phyloP scores from a whole-genome alignment of 2,113 vertebrate species.

The Phrynosoma platyrhinos region DNA sequence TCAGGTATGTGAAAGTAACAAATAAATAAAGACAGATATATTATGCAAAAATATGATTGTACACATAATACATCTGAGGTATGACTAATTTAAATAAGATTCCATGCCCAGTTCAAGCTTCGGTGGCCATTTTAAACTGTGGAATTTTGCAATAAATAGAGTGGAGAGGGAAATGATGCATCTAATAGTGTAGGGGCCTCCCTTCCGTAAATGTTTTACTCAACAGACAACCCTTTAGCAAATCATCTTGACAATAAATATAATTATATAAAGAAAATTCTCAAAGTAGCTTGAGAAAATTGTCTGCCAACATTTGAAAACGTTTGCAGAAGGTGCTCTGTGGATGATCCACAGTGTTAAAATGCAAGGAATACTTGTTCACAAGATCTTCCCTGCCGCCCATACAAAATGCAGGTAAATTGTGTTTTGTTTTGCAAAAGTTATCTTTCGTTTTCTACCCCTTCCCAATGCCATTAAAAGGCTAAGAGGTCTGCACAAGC shows the following conservation, averaged over 20 bases:
- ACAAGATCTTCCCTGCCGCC: conserved; percentile 39
- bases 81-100: conserved; percentile 83
- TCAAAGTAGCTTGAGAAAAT: conserved; percentile 66
- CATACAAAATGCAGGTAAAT: conserved; percentile 71
- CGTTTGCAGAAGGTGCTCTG: conserved; percentile 60
- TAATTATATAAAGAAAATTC: conserved; percentile 52
- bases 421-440: conserved; percentile 45
- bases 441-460: conserved; percentile 41
- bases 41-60: conserved; percentile 83
- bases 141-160: conserved; percentile 79
- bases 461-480: conserved; percentile 49
- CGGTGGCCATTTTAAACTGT: conserved; percentile 67
- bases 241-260: conserved; percentile 73
- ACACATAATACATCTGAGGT: conserved; percentile 83
- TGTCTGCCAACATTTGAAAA: conserved; percentile 62
- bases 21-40: conserved; percentile 92
- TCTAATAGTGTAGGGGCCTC: conserved; percentile 64
- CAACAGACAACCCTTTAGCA: conserved; percentile 60
- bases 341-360: conserved; percentile 56
- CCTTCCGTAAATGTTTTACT: conserved; percentile 67
- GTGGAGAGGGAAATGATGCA: conserved; percentile 55
- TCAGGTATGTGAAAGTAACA: conserved; percentile 77
- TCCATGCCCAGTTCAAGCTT: conserved; percentile 75
- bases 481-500: conserved; percentile 72
- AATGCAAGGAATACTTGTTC: conserved; percentile 58